Evolutionary conservation across 2,113 vertebrate species (phyloP).

Genomic region (Fulica atra): DNA sequence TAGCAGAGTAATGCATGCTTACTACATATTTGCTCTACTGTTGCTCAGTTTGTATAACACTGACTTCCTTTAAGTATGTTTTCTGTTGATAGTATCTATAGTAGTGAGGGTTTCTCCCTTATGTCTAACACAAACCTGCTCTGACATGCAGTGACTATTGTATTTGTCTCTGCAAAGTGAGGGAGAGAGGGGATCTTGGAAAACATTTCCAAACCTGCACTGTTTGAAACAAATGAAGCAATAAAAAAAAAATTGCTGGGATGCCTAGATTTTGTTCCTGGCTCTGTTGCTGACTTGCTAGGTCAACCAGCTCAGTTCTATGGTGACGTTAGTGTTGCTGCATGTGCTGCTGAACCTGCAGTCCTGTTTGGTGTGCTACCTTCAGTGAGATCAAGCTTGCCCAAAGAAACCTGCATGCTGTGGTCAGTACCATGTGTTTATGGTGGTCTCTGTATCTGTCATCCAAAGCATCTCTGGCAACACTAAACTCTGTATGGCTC

Average conservation of each 20-base stretch:
- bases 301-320: not conserved
- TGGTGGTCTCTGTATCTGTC: not conserved
- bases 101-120: not conserved
- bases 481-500: not conserved
- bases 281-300: not conserved
- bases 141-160: not conserved
- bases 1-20: not conserved
- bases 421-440: rapidly evolving
- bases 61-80: not conserved
- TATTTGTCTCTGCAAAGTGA: not conserved
- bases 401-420: not conserved
- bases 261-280: not conserved
- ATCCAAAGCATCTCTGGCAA: not conserved
- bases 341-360: not conserved
- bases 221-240: not conserved
- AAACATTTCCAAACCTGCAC: not conserved
- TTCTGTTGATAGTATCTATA: not conserved
- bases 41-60: not conserved
- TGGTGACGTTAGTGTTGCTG: not conserved
- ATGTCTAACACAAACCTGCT: not conserved
- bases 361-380: not conserved
- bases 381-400: not conserved
- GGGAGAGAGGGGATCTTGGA: not conserved
- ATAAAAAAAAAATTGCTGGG: not conserved
- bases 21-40: not conserved